Base-by-base conservation (phyloP, 37 sponge, comb jelly and placozoan species). In the Haliclona indistincta region DNA sequence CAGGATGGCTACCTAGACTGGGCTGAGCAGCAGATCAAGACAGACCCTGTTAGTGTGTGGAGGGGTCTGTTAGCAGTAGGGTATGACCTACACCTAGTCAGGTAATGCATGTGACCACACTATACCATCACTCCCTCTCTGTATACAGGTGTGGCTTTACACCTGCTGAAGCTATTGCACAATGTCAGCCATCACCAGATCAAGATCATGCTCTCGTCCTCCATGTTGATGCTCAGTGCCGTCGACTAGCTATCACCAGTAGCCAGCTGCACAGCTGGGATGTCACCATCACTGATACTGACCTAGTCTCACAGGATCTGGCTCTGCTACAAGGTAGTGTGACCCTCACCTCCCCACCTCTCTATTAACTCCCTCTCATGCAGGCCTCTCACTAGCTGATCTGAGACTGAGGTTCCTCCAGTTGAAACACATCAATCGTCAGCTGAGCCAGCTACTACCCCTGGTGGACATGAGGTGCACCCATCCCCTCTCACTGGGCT, bases 121-220 rank as follows among this genome's bases (percentile, higher is more conserved):
- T 56, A 34, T 10, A 47, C 19, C 28, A 70, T 13, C 43, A 44
- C 7, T 22, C 8, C 11, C 42, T 11, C 42, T 11, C 30, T 22
- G 20, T 65, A 15, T 26, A 35, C 38, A 64, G 73, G 74, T 64
- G 81, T 81, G 81, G 81, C 38, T 81, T 56, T 45, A 2, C 44
- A 35, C 36, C 64, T 1, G 25, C 20, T 42, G 77, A 39, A 26
- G 43, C 23, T 41, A 28, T 43, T 1, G 58, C 56, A 10, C 30
- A 42, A 19, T 56, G 55, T 49, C 68, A 38, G 35, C 53, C 68
- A 43, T 61, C 54, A 22, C 60, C 64, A 1, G 75, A 44, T 1
- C 84, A 84, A 45, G 93, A 92, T 60, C 38, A n/a, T n/a, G 90
- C 96, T 15, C 56, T 95, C 2, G 93, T 91, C 38, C 35, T 68